Percentiles rank a stretch among this genome's conserved stretches.
These are phyloP conservation scores for Agapetus fuscipes DNA, from an alignment of 2,888 invertebrate species.

Conservation along the genomic window DNA sequence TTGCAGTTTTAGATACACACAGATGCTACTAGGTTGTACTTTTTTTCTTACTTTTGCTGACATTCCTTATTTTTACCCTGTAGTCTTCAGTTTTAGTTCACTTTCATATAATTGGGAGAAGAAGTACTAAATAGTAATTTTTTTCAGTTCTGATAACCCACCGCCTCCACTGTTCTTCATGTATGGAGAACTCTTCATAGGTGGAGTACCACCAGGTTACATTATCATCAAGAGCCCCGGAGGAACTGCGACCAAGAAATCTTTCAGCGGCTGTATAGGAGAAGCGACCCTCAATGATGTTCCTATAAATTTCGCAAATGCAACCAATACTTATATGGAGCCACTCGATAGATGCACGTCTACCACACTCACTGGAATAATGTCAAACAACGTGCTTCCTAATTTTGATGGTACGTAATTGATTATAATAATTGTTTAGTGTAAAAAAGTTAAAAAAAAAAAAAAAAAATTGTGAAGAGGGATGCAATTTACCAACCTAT, in stretches of 20 bases:
- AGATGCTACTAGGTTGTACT: too few species aligned
- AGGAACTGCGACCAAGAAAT: conserved; percentile 47
- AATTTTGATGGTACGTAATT: conserved; percentile 15
- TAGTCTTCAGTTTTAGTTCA: too few species aligned
- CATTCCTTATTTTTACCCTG: too few species aligned
- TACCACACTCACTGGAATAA: conserved; percentile 19
- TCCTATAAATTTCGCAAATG: conserved; percentile 67
- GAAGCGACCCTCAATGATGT: conserved; percentile 84
- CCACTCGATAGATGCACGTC: conserved; percentile 49
- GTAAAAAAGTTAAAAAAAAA: neutral
- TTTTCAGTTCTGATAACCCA: conserved; percentile 41
- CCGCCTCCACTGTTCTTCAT: conserved; percentile 53
- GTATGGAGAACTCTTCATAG: conserved; percentile 71
- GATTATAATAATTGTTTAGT: conserved; percentile 2
- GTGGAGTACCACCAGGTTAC: conserved; percentile 64
- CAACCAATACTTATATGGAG: conserved; percentile 49
- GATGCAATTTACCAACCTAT: too few species aligned
- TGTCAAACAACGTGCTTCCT: neutral
- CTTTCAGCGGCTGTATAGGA: conserved; percentile 85
- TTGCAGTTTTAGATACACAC: too few species aligned
- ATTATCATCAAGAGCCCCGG: conserved; percentile 42
- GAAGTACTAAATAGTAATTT: conserved; percentile 1
- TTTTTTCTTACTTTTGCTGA: too few species aligned
- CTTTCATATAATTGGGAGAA: too few species aligned
- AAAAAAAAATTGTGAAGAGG: too few species aligned